phyloP scores from a whole-genome alignment of 92 coral and sea anemone genomes.

The Parazoanthus darwini region DNA sequence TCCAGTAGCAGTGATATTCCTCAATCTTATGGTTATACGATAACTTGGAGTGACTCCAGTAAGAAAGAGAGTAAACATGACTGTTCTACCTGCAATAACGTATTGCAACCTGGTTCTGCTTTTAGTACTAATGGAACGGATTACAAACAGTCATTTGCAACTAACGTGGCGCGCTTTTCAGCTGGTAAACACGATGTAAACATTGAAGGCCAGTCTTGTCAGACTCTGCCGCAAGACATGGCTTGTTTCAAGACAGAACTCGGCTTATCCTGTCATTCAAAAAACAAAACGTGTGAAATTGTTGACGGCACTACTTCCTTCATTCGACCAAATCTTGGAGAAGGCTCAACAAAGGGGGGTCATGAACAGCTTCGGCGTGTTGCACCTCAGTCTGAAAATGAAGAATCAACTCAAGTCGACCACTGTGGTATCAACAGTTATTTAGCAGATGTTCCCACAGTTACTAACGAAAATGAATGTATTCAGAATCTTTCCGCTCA shows the following conservation, averaged over 20 bases:
- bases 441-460: not conserved
- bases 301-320: not conserved
- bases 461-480: not conserved
- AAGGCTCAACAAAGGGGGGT: not conserved
- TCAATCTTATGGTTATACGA: not conserved
- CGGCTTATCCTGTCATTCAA: not conserved
- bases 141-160: not conserved
- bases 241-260: not conserved
- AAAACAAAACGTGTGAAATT: not conserved
- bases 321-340: not conserved
- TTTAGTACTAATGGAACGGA: not conserved
- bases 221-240: not conserved
- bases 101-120: not conserved
- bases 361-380: not conserved
- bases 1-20: not conserved
- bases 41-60: conserved; percentile 20
- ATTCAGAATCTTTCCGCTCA: not conserved
- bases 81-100: not conserved
- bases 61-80: not conserved
- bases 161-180: not conserved
- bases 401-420: not conserved
- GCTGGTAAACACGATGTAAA: not conserved
- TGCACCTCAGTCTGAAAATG: not conserved
- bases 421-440: not conserved
- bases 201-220: too few relatives aligned